Base-by-base conservation (phyloP, 30 jellyfish, hydroid and myxozoan genomes). In the Phacellophora camtschatica region DNA sequence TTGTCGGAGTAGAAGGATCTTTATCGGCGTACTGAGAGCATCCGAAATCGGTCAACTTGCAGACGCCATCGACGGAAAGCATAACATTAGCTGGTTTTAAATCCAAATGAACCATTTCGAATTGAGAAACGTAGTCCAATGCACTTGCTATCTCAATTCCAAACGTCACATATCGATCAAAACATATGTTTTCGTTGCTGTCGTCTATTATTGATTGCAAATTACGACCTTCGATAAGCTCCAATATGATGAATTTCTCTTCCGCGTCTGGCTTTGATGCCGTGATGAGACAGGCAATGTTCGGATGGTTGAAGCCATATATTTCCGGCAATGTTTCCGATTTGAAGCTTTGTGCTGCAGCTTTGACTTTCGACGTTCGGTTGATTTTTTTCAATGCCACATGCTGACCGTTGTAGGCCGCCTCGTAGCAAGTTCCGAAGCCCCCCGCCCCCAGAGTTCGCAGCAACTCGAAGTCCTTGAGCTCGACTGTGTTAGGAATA, bases 391-490 rank as follows among this genome's bases (percentile, higher is more conserved):
- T 90, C 75, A 90, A 24, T 28, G 95, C 93, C 13, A 82, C 92
- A 5, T 66, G 81, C 51, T 48, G 77, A 2, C 76, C 83, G 12
- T 56, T 43, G 41, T 74, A 77, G 3, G 39, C 59, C 19, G 97
- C 97, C 66, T 90, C 85, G 84, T 81, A 90, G 80, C 97, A 90
- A 2, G 97, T 90, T n/a, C 97, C 97, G 68, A 90, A 90, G 4
- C 97, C 97, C 19, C 97, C 97, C 1, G 89, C 50, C 39, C 97
- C 97, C 15, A 90, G 85, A 28, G 87, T 73, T 25, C 93, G 83
- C 30, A 83, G 45, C 36, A 83, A 31, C 16, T 82, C 84, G 71
- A 82, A 82, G 31, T 90, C 87, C 32, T 69, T 51, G 33, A 80
- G 43, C 23, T 62, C 80, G 53, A 34, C 84, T 55, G 42, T 77